Base-by-base conservation (phyloP, 2,888 invertebrate genomes). In the Caenorhabditis panamensis region DNA sequence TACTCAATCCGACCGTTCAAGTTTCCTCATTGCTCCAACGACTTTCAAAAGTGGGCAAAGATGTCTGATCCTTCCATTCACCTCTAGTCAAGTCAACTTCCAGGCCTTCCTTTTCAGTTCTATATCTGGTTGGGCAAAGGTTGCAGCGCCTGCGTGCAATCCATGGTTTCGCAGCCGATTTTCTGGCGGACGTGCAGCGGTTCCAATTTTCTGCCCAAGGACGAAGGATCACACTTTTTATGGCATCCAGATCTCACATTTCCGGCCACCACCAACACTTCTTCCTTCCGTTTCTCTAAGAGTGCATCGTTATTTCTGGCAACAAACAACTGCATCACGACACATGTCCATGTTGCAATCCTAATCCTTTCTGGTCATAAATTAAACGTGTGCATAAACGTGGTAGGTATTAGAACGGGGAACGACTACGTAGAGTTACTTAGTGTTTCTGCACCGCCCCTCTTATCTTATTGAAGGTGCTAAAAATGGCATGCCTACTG, bases 401-500 rank as follows among this genome's bases (percentile, higher is more conserved):
- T 47, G 59, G 41, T 28, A 18, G 53, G 31, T 59, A 51, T 61
- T 26, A 53, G 47, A 47, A 56, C 13, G 18, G 54, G 49, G 53
- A 66, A 75, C 66, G 61, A 66, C 49, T 75, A 66, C 75, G 75
- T 75, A 58, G 66, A 37, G 64, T 72, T 63, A 26, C 31, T 44
- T 36, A 53, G 59, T 75, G 75, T 66, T 64, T 63, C 49, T 71
- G 71, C 61, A 61, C 69, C 69, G 53, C 61, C 53, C 53, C 20
- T 44, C 2, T 41, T 68, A 37, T 26, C 59, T 72, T 22, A 49
- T 24, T 63, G n/a, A 41, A 47, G 63, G 37, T 44, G 47, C 59
- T 61, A 69, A 69, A 69, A 58, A 56, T 56, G 56, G 63, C 72
- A 62, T 31, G 18, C 41, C 53, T 62, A 61, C 44, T 18, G 28